A percentile compares a stretch with the other conserved stretches of the same genome.
Evolutionary conservation across 2,797 vertebrate genomes (phyloP).

Genomic region (Chrysocyon brachyurus): DNA sequence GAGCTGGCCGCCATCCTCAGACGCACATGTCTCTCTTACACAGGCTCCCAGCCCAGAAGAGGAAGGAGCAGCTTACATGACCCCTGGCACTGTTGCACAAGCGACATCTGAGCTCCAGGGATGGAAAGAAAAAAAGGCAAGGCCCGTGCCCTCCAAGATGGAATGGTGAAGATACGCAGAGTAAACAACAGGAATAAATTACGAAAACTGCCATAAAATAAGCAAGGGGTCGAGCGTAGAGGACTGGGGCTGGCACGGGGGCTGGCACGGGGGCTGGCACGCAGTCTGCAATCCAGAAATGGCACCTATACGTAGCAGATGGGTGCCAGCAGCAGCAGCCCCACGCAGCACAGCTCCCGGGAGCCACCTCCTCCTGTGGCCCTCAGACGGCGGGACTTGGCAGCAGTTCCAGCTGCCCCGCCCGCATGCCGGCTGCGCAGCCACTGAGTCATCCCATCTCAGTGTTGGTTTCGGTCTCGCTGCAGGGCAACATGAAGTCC

Average conservation of each 20-base stretch:
- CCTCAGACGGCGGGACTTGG: not conserved
- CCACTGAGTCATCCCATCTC: not conserved
- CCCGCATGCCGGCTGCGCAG: not conserved
- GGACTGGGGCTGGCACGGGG: accelerated
- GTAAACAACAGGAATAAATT: not conserved
- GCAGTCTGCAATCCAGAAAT: not conserved
- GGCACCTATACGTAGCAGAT: accelerated
- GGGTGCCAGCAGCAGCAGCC: not conserved
- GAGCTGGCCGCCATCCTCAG: not conserved
- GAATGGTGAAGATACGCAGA: not conserved
- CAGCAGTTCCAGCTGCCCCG: too few species aligned
- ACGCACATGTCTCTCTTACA: not conserved
- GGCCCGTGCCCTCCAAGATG: not conserved
- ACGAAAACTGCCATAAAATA: not conserved
- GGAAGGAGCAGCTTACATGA: accelerated
- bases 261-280: too few species aligned
- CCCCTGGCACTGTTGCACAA: accelerated
- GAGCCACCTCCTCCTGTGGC: not conserved
- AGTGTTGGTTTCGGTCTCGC: not conserved
- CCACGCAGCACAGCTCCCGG: not conserved
- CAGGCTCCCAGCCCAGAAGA: not conserved
- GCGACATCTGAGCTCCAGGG: not conserved
- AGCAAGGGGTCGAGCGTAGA: accelerated
- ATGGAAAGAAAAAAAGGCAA: not conserved
- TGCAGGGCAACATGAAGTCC: not conserved